phyloP scores from a whole-genome alignment of 1,140 invertebrate species.

The Monomorium pharaonis region DNA sequence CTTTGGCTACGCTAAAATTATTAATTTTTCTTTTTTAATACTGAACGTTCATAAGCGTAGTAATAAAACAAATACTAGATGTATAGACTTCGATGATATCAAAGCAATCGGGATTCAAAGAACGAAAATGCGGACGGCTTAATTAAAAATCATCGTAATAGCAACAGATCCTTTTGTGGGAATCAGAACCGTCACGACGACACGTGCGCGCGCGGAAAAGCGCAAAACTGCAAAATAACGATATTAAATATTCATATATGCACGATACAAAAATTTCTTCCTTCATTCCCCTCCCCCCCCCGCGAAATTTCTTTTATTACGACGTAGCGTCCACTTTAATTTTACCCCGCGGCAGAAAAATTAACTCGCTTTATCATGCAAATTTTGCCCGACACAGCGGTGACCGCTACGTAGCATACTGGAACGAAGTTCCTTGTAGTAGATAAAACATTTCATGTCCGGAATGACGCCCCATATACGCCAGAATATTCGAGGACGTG shows the following conservation, averaged over 20 bases:
- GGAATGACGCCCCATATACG: not conserved
- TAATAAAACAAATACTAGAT: not conserved
- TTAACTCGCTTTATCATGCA: conserved; percentile 49
- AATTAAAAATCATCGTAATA: not conserved
- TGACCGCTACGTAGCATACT: not conserved
- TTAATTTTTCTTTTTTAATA: not conserved
- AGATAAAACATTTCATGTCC: conserved; percentile 8
- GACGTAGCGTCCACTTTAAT: conserved; percentile 38
- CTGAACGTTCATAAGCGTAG: not conserved
- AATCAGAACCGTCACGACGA: not conserved
- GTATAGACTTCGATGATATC: not conserved
- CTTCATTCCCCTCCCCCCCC: not conserved
- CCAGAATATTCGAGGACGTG: conserved; percentile 24
- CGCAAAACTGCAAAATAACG: not conserved
- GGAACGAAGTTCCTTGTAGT: conserved; percentile 3
- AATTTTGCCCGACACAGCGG: conserved; percentile 6
- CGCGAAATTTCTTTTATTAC: conserved; percentile 28
- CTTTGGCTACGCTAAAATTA: not conserved
- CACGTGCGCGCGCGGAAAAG: not conserved
- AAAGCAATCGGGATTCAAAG: not conserved
- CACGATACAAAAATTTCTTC: not conserved
- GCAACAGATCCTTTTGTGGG: not conserved
- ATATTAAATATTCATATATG: conserved; percentile 35
- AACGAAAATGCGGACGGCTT: not conserved
- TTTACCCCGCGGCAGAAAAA: conserved; percentile 23